Base-by-base conservation (phyloP, 2,888 invertebrate species). In the Balanococcus diminutus region DNA sequence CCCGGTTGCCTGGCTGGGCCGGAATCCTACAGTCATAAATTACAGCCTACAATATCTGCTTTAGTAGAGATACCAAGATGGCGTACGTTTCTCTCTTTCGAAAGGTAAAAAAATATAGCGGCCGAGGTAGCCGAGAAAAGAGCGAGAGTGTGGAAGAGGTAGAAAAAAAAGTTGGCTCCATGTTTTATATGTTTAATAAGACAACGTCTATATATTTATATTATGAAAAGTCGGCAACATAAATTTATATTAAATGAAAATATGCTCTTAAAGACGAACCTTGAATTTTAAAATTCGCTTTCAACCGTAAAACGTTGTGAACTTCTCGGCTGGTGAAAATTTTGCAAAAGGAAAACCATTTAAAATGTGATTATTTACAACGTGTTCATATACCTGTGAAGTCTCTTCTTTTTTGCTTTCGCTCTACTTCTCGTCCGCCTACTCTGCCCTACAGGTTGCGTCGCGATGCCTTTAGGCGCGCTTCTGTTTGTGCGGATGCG, bases 111-210 rank as follows among this genome's bases (percentile, higher is more conserved):
- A 19, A 19, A 51, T 42, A 19, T 19, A 19, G 3, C n/a, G n/a
- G 19, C 19, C n/a, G 51, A 11, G 16, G 51, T 2, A 36, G n/a
- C n/a, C n/a, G 14, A 16, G 8, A 14, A 14, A 42, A 42, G 16
- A 42, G n/a, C n/a, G n/a, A n/a, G n/a, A n/a, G n/a, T n/a, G n/a
- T n/a, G n/a, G n/a, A n/a, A n/a, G n/a, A n/a, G n/a, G n/a, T n/a
- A n/a, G n/a, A 32, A 75, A 75, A 75, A 75, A 75, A 31, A n/a
- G 75, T 75, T 32, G 31, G 28, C 75, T 22, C 2, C 32, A n/a
- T 36, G 75, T 75, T 75, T 75, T 75, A 75, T 75, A 75, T 75
- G 75, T 75, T 75, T 75, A 75, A 75, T 75, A 75, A 75, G 75
- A 75, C 75, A 32, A 75, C 61, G 75, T 75, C 75, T 75, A 75